These are phyloP conservation scores for Dysmachus trigonus DNA, from an alignment of 2,888 invertebrate species.

Conservation along the genomic window DNA sequence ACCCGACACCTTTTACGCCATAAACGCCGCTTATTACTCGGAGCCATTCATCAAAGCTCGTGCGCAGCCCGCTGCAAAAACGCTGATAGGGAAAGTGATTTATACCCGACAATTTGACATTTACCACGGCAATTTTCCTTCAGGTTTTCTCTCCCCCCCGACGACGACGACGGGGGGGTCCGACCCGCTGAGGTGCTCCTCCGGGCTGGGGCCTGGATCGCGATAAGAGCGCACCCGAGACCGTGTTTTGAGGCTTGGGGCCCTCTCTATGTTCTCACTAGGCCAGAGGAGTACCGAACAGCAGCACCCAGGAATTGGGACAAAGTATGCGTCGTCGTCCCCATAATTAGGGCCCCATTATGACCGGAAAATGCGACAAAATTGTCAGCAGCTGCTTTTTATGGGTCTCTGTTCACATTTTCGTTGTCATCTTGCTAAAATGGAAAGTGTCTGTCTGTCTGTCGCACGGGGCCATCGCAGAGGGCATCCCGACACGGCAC, in stretches of 20 bases:
- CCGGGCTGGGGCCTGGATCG: neutral
- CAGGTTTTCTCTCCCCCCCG: neutral
- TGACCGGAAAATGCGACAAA: conserved; percentile 29
- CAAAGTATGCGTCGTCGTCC: conserved; percentile 2
- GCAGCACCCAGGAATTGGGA: conserved; percentile 4
- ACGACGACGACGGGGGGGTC: too few relatives aligned
- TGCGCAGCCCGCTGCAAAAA: conserved; percentile 6
- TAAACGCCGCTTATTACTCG: conserved; percentile 4
- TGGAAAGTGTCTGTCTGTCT: conserved; percentile 18
- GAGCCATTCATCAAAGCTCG: neutral
- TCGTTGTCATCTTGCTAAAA: conserved; percentile 13
- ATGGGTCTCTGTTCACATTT: neutral
- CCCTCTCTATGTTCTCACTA: too few relatives aligned
- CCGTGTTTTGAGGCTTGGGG: neutral
- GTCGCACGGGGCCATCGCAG: conserved; percentile 9
- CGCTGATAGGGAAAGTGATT: conserved; percentile 7
- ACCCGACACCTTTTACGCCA: neutral
- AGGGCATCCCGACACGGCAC: conserved; percentile 7
- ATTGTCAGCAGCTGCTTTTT: conserved; percentile 22
- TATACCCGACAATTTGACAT: conserved; percentile 17
- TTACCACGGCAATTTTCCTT: conserved; percentile 11
- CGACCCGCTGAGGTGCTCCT: neutral
- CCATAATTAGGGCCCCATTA: conserved; percentile 21
- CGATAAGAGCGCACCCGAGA: neutral
- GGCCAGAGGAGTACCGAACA: neutral